These are phyloP conservation scores for Brachyalestes nurse DNA, from an alignment of 2,797 vertebrate genomes.

Conservation along the genomic window DNA sequence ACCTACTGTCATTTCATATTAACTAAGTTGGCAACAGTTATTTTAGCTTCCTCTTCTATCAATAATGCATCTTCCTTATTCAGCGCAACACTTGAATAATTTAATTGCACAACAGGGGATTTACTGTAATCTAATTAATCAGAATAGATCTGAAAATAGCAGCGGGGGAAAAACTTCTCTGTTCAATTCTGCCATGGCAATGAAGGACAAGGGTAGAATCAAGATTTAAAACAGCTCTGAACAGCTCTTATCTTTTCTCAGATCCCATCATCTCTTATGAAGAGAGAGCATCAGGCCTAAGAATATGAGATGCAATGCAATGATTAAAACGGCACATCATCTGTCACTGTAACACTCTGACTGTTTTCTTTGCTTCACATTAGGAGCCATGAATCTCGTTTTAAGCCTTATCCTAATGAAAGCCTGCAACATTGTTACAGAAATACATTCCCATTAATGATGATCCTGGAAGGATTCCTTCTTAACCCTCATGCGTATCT, in stretches of 20 bases:
- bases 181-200: neutral
- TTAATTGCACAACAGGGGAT: conserved; percentile 13
- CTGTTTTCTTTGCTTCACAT: neutral
- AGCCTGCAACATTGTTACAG: neutral
- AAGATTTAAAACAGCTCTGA: neutral
- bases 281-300: neutral
- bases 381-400: neutral
- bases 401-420: neutral
- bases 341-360: neutral
- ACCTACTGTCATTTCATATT: neutral
- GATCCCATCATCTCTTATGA: neutral
- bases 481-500: neutral
- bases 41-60: neutral
- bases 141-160: conserved; percentile 5
- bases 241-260: neutral
- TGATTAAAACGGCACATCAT: conserved; percentile 2
- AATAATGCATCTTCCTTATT: conserved; percentile 20
- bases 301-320: neutral
- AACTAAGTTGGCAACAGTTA: neutral
- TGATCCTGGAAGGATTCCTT: neutral
- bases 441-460: neutral
- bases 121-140: conserved; percentile 3
- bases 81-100: conserved; percentile 3
- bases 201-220: neutral
- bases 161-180: neutral